phyloP scores from a whole-genome alignment of 2,797 vertebrate genomes.

The Lepilemur ruficaudatus region DNA sequence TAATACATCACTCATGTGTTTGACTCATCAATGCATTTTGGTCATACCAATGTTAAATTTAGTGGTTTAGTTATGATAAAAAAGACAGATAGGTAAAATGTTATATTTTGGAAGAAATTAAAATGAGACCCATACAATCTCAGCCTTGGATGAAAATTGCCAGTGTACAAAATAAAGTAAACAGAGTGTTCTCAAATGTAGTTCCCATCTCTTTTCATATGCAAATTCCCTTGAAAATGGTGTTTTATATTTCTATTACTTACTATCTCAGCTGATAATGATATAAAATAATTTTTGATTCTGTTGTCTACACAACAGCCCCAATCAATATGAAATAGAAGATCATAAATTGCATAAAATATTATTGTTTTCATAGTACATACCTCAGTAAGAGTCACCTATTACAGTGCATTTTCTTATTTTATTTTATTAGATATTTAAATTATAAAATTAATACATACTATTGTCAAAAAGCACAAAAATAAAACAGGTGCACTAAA shows the following conservation, averaged over 20 bases:
- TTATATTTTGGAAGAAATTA: not conserved
- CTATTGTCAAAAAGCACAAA: not conserved
- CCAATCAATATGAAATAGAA: not conserved
- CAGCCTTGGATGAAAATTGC: not conserved
- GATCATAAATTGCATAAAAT: not conserved
- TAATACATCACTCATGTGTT: not conserved
- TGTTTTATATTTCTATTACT: not conserved
- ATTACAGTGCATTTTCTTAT: not conserved
- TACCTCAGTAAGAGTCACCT: not conserved
- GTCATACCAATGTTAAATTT: not conserved
- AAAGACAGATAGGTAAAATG: not conserved
- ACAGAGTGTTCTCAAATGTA: not conserved
- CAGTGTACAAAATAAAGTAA: not conserved
- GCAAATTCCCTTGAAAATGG: not conserved
- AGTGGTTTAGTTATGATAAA: not conserved
- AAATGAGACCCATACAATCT: not conserved
- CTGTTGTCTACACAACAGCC: not conserved
- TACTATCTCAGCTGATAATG: not conserved
- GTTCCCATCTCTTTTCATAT: not conserved
- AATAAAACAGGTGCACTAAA: not conserved
- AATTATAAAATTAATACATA: not conserved
- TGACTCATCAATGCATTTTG: not conserved
- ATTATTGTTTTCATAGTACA: not conserved
- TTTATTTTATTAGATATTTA: not conserved
- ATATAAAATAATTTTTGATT: not conserved